A percentile compares a stretch with the other conserved stretches of the same genome.
Evolutionary conservation across 2,888 invertebrate species (phyloP).

Genomic region (Pantelozetes paolii): DNA sequence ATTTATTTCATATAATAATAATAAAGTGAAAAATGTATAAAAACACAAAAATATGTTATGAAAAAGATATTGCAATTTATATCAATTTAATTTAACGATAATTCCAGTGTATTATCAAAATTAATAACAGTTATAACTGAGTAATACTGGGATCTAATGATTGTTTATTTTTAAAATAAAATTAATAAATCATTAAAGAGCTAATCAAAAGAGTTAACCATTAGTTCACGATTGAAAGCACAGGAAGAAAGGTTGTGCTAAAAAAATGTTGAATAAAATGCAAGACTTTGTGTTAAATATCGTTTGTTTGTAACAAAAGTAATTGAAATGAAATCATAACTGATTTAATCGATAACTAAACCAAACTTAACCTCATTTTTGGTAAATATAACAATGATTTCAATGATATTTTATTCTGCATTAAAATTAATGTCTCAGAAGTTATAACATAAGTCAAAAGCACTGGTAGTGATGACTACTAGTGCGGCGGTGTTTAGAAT

Average conservation of each 20-base stretch:
- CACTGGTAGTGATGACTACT: too few relatives aligned
- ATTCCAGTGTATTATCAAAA: not conserved
- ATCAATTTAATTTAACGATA: constrained; percentile 20
- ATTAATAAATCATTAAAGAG: constrained; percentile 30
- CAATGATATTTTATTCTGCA: constrained; percentile 20
- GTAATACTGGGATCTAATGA: constrained; percentile 4
- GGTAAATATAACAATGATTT: constrained; percentile 17
- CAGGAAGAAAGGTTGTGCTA: not conserved
- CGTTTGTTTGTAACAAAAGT: constrained; percentile 18
- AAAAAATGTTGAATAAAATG: constrained; percentile 5
- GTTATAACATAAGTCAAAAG: too few relatives aligned
- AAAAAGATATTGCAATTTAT: constrained; percentile 1
- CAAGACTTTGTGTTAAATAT: constrained; percentile 14
- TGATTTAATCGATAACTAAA: constrained; percentile 13
- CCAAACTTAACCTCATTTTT: constrained; percentile 30
- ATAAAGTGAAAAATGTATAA: too few relatives aligned
- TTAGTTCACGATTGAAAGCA: not conserved
- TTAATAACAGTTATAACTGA: not conserved
- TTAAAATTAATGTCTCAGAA: constrained; percentile 34
- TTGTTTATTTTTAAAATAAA: not conserved
- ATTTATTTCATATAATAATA: too few relatives aligned
- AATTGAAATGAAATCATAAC: constrained; percentile 28
- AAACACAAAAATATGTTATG: not conserved
- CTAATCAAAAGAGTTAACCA: constrained; percentile 12
- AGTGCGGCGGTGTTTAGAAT: too few relatives aligned